These are phyloP conservation scores for Cataglyphis livida DNA, from an alignment of 2,888 invertebrate species.

Conservation along the genomic window DNA sequence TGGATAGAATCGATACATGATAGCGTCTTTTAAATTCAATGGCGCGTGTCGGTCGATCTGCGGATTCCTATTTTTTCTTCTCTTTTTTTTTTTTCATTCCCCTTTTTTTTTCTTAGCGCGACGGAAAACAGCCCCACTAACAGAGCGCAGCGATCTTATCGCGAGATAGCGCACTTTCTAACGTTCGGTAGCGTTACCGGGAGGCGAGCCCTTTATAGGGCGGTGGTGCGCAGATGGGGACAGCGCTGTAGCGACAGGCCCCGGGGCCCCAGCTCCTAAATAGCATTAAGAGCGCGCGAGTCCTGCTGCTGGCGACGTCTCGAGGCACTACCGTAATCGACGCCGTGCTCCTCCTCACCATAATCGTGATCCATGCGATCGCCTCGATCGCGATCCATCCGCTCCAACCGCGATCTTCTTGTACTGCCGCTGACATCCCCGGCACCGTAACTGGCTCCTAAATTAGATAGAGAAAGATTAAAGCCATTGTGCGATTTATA, in stretches of 20 bases:
- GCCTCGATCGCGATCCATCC: conserved; percentile 84
- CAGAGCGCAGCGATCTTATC: conserved; percentile 69
- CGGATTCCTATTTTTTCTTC: conserved; percentile 17
- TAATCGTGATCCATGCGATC: conserved; percentile 85
- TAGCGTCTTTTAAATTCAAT: conserved; percentile 14
- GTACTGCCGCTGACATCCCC: conserved; percentile 80
- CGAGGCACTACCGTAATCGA: conserved; percentile 88
- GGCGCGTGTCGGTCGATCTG: conserved; percentile 35
- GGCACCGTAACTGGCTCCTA: conserved; percentile 76
- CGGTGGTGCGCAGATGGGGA: conserved; percentile 85
- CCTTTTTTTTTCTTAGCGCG: conserved; percentile 46
- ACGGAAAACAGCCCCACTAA: conserved; percentile 74
- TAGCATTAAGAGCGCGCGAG: conserved; percentile 90
- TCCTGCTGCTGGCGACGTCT: conserved; percentile 86
- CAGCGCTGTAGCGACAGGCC: conserved; percentile 85
- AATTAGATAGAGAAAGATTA: conserved; percentile 9
- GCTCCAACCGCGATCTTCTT: conserved; percentile 83
- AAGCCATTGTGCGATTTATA: background rate
- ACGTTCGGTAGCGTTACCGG: conserved; percentile 71
- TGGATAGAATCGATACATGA: conserved; percentile 39
- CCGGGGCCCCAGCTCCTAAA: conserved; percentile 88
- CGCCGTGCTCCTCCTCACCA: conserved; percentile 85
- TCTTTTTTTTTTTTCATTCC: background rate
- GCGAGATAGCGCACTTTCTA: conserved; percentile 80
- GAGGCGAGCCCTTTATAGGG: conserved; percentile 79